These are phyloP conservation scores for Leistus spinibarbis DNA, from an alignment of 2,888 invertebrate genomes.

Conservation along the genomic window DNA sequence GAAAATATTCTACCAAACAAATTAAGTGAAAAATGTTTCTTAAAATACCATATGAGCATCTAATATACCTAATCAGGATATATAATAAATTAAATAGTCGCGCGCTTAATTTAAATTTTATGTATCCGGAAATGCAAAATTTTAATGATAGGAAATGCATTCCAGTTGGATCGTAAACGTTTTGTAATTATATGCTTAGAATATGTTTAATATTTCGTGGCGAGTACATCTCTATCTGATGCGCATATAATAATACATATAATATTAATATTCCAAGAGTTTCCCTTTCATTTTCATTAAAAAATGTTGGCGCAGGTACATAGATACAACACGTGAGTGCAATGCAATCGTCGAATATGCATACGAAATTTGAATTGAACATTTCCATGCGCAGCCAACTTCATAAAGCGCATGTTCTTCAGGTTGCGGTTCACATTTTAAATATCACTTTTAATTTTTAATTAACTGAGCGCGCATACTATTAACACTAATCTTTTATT, in stretches of 20 bases:
- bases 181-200: neutral
- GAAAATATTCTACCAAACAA: too few species aligned
- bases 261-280: slow-evolving; percentile 1
- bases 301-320: neutral
- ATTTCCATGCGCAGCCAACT: neutral
- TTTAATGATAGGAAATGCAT: neutral
- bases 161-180: neutral
- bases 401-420: neutral
- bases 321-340: neutral
- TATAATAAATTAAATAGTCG: too few species aligned
- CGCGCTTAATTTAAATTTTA: neutral
- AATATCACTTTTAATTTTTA: neutral
- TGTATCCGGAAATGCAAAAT: neutral
- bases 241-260: slow-evolving; percentile 3
- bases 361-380: neutral
- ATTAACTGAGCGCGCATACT: neutral
- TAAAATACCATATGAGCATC: too few species aligned
- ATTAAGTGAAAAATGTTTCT: too few species aligned
- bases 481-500: neutral
- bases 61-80: too few species aligned
- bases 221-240: neutral
- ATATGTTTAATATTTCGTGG: neutral
- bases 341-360: neutral
- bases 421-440: neutral
- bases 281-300: slow-evolving; percentile 2